These are phyloP conservation scores for Amphiprion percula DNA, from an alignment of 2,113 vertebrate genomes.

Conservation along the genomic window DNA sequence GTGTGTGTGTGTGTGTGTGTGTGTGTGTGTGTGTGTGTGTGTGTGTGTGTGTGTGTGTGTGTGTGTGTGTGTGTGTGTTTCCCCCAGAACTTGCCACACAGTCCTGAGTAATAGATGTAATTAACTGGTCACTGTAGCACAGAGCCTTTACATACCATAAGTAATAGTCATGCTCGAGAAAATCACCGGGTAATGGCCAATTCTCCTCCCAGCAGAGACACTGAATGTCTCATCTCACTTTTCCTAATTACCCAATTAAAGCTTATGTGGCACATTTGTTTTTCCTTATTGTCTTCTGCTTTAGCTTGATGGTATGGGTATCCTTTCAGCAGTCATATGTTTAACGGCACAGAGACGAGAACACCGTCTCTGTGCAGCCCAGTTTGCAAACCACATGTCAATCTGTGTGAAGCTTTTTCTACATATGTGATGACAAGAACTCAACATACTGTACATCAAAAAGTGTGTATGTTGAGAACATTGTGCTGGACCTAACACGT, in stretches of 20 bases:
- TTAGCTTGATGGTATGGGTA: conserved; percentile 19
- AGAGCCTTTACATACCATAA: conserved; percentile 67
- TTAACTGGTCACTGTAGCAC: conserved; percentile 68
- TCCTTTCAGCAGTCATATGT: conserved; percentile 5
- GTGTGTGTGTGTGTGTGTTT: conserved; percentile 26
- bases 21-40: conserved; percentile 18
- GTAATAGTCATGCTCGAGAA: conserved; percentile 70
- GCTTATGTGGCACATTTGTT: conserved; percentile 72
- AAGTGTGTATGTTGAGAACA: too few species aligned
- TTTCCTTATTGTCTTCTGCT: conserved; percentile 57
- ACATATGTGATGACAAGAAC: background rate
- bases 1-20: conserved; percentile 2
- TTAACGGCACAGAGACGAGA: conserved; percentile 6
- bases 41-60: conserved; percentile 25
- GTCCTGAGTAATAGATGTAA: conserved; percentile 71
- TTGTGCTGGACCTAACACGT: too few species aligned
- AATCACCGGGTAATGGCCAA: conserved; percentile 78
- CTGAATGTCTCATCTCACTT: conserved; percentile 74
- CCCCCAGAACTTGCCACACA: conserved; percentile 48
- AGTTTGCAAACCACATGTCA: conserved; percentile 1
- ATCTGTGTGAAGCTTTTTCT: background rate
- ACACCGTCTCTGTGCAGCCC: background rate
- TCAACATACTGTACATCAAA: background rate
- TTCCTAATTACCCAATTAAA: conserved; percentile 81
- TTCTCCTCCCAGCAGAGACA: conserved; percentile 74